Base-by-base conservation (phyloP, 2,797 vertebrate genomes). In the Sparus aurata region DNA sequence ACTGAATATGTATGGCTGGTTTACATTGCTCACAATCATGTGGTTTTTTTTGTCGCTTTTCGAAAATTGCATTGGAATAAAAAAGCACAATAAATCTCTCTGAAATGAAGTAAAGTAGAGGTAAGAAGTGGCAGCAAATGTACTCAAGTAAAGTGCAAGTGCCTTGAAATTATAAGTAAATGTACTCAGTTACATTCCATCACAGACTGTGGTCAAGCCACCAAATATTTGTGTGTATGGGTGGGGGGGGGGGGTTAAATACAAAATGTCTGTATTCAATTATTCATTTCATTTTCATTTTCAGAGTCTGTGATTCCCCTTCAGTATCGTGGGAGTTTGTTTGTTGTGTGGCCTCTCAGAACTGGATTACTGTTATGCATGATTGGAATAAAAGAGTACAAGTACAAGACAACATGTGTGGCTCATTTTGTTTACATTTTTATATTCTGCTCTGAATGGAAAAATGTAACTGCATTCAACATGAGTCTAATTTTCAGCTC, bases 381-480 rank as follows among this genome's bases (percentile, higher is more conserved):
- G 43, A 64, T 65, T 15, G n/a, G 15, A 67, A 49, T 61, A 55
- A 71, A 52, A 41, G 27, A 38, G 12, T 34, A 2, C 30, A 57
- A 38, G 12, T 34, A 2, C 30, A 57, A 12, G 25, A 57, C 52
- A n/a, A 65, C 65, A 71, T 75, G 54, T 77, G 49, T 65, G 38
- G 25, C n/a, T 63, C 4, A 1, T 65, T 68, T 68, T 66, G 50
- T n/a, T 60, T 17, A 61, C 9, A 54, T 69, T 41, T 74, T 75
- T 59, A 47, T 52, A 23, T 27, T 70, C 15, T 49, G 38, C n/a
- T 38, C 12, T 10, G 7, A 38, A 67, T 38, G 64, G 45, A 53
- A 59, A 63, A 41, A 63, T 25, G 25, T 46, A 30, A n/a, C 66
- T 38, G 11, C 16, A 25, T 18, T 23, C 41, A 27, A 45, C 0